Evolutionary conservation across 1,140 invertebrate species (phyloP), one percentile per base, ranked within the genome.

Genomic region (Meteorus sp.): DNA sequence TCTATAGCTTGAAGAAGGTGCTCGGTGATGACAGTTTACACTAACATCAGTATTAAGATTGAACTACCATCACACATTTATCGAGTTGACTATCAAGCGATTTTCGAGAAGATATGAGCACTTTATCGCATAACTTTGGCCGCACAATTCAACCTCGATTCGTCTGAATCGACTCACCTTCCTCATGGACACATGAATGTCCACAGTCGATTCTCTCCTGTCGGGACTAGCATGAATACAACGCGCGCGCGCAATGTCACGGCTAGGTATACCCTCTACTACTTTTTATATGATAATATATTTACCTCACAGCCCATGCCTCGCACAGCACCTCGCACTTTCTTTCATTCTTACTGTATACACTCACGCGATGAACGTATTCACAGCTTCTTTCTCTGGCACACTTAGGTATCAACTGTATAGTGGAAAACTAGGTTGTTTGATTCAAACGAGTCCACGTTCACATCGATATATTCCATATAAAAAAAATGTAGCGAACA

Each of bases 161-260:
- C n/a, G n/a, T n/a, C n/a, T n/a, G n/a, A n/a, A n/a, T n/a, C n/a
- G n/a, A n/a, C n/a, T n/a, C n/a, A n/a, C n/a, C n/a, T 15, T 25
- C 5, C 23, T 25, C 37, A 17, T 19, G 33, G 43, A 37, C 13
- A 22, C 19, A 62, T 57, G 53, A 60, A 56, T 37, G 44, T 55
- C 58, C 60, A 66, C 70, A 71, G 69, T 77, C 75, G 72, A 75
- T 77, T 66, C 15, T 52, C 31, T 61, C 54, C 62, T 59, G 17
- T 55, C 19, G 31, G 53, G 56, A 43, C 29, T 48, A 29, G 64
- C 25, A n/a, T 37, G 43, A 19, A 43, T 37, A 13, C 11, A n/a
- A 35, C 55, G 68, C 65, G 67, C 70, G 67, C 67, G 65, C 67
- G 65, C 74, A 77, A 79, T 77, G 76, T 79, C 77, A 78, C 59